These are phyloP conservation scores for Daphoenositta chrysoptera DNA, from an alignment of 2,113 vertebrate species.

Conservation along the genomic window DNA sequence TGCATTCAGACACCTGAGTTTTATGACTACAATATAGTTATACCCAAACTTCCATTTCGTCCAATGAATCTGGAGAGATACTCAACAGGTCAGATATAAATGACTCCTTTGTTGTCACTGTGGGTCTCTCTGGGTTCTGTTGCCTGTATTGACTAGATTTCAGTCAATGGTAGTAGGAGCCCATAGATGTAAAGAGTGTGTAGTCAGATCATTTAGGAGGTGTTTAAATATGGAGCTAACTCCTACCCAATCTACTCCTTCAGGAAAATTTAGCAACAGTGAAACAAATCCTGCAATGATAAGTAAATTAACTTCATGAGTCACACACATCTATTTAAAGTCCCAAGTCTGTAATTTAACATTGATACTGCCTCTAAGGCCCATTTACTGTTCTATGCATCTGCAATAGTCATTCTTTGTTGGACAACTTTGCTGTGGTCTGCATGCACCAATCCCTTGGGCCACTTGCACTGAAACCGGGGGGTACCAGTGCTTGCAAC, in stretches of 20 bases:
- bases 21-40: not conserved
- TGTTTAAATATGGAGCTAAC: not conserved
- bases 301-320: not conserved
- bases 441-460: not conserved
- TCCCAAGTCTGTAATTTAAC: not conserved
- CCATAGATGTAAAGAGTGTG: not conserved
- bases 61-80: not conserved
- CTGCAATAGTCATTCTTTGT: not conserved
- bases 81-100: not conserved
- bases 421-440: not conserved
- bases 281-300: not conserved
- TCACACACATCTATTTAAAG: not conserved
- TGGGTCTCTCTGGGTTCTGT: not conserved
- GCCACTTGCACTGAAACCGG: not conserved
- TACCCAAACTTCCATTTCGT: not conserved
- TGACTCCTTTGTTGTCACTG: not conserved
- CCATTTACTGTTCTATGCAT: not conserved
- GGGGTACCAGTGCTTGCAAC: not conserved
- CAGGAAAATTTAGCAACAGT: not conserved
- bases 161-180: not conserved
- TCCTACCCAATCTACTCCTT: not conserved
- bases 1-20: not conserved
- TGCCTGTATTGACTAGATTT: not conserved
- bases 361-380: not conserved
- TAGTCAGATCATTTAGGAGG: not conserved